Conservation (phyloP, 2,888 invertebrate species). For the Platycheirus albimanus region DNA sequence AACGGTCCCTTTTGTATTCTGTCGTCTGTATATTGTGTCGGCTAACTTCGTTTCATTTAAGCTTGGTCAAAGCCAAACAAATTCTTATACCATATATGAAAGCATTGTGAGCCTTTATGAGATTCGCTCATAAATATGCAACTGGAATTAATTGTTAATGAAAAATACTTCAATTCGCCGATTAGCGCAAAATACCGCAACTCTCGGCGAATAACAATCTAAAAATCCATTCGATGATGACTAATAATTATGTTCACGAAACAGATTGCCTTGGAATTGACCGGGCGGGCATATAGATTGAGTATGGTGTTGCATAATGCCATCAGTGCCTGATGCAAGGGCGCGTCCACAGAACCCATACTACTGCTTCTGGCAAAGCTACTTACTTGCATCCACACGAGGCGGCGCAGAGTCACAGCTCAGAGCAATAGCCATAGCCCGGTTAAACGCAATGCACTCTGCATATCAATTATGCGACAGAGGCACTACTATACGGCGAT, state of each 20-base stretch:
- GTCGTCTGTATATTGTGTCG: not conserved
- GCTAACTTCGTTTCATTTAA: not conserved
- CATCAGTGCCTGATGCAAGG: constrained; percentile 39
- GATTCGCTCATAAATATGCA: constrained; percentile 54
- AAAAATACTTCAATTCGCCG: constrained; percentile 53
- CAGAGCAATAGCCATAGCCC: constrained; percentile 23
- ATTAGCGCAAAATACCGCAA: constrained; percentile 58
- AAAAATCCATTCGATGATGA: constrained; percentile 44
- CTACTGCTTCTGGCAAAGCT: constrained; percentile 65
- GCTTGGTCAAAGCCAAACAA: not conserved
- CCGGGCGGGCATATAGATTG: constrained; percentile 61
- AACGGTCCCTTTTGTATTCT: not conserved
- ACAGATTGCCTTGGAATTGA: constrained; percentile 60
- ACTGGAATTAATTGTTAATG: constrained; percentile 59
- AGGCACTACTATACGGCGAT: too few relatives aligned
- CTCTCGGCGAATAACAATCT: constrained; percentile 64
- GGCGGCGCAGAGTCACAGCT: constrained; percentile 48
- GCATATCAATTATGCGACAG: constrained; percentile 74
- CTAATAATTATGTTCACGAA: constrained; percentile 64
- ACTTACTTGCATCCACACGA: constrained; percentile 52
- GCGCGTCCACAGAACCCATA: constrained; percentile 53
- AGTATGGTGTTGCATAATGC: constrained; percentile 63
- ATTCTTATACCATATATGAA: constrained; percentile 16
- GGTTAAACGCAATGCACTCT: constrained; percentile 67
- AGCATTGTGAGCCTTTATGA: not conserved